Conservation (phyloP, 2,113 vertebrate genomes). For the Corythoichthys intestinalis region DNA sequence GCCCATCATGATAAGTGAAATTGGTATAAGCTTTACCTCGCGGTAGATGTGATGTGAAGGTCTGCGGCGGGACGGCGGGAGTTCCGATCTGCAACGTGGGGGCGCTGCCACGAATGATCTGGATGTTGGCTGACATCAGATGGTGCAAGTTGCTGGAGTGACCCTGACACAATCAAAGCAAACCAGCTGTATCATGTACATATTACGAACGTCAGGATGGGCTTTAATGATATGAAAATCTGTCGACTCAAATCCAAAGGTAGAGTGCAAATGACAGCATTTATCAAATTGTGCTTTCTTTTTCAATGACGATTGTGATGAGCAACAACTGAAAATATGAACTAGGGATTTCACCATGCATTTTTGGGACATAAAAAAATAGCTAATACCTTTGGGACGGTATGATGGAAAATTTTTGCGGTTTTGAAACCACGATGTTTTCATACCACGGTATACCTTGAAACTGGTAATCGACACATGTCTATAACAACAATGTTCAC, state of each 20-base stretch:
- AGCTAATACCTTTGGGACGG: no score
- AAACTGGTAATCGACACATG: no score
- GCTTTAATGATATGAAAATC: neutral
- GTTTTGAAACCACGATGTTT: no score
- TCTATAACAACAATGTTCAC: no score
- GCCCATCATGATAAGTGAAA: no score
- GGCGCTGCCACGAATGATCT: slow-evolving; percentile 88
- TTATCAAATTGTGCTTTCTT: no score
- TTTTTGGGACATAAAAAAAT: no score
- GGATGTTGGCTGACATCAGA: slow-evolving; percentile 88
- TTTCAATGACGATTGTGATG: no score
- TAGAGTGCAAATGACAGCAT: neutral
- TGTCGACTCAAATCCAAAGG: neutral
- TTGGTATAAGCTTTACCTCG: slow-evolving; percentile 73
- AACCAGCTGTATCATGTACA: neutral
- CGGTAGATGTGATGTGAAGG: slow-evolving; percentile 86
- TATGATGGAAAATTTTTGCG: no score
- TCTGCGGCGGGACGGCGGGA: slow-evolving; percentile 65
- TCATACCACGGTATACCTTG: no score
- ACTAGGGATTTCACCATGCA: no score
- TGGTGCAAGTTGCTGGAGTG: slow-evolving; percentile 92
- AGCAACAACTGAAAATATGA: no score
- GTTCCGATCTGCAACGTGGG: slow-evolving; percentile 87
- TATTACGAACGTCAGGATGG: neutral
- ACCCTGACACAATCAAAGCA: slow-evolving; percentile 71